Conservation (phyloP, 2,113 vertebrate genomes). For the Rafetus swinhoei region DNA sequence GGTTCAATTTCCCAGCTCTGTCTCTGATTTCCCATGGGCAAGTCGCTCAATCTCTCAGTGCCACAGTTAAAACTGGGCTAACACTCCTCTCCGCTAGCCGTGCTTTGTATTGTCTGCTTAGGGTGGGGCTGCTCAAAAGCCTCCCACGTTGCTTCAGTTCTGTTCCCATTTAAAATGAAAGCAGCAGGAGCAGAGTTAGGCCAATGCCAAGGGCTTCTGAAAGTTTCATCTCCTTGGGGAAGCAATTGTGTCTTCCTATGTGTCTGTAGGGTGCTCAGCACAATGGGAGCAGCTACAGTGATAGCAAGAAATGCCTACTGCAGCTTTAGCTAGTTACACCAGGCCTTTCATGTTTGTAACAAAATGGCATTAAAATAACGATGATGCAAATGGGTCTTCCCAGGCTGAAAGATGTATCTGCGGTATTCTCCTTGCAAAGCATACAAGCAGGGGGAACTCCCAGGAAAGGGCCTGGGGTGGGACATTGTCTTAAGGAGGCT, state of each 20-base stretch:
- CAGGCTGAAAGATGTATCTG: fast-evolving
- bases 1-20: not conserved
- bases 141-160: not conserved
- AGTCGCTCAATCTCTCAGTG: not conserved
- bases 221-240: not conserved
- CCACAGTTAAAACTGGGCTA: not conserved
- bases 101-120: not conserved
- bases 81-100: not conserved
- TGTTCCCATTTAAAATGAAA: not conserved
- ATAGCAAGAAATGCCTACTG: not conserved
- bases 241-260: not conserved
- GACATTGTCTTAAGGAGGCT: not conserved
- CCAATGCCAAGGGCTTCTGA: not conserved
- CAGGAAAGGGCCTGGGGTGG: not conserved
- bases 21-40: not conserved
- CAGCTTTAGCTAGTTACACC: not conserved
- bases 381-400: not conserved
- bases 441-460: fast-evolving
- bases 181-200: not conserved
- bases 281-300: not conserved
- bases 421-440: fast-evolving
- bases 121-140: not conserved
- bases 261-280: not conserved
- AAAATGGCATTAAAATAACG: not conserved
- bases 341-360: not conserved